phyloP scores from a whole-genome alignment of 2,888 invertebrate species.

The Iselma pallidipennis region DNA sequence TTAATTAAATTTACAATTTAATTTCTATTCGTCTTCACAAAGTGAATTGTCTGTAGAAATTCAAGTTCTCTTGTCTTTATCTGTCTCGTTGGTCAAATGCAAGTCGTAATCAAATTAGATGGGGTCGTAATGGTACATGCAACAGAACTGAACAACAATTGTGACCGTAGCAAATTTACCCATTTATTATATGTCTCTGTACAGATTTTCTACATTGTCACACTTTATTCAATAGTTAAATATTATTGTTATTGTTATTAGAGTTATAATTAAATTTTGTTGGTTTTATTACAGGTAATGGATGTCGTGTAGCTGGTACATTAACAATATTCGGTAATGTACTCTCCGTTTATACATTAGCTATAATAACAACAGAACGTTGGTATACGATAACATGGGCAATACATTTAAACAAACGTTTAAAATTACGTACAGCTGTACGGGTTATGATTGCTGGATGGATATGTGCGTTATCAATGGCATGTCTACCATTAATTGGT shows the following conservation, averaged over 20 bases:
- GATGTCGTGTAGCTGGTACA: conserved; percentile 68
- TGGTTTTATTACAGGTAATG: conserved; percentile 55
- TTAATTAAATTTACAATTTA: background rate
- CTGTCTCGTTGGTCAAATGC: background rate
- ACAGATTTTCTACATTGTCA: too few relatives aligned
- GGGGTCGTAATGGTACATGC: too few relatives aligned
- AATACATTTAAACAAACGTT: conserved; percentile 64
- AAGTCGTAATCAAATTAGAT: background rate
- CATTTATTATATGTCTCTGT: too few relatives aligned
- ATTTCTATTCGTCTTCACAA: background rate
- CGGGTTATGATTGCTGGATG: conserved; percentile 65
- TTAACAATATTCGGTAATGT: conserved; percentile 67
- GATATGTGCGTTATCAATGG: conserved; percentile 62
- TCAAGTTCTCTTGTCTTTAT: background rate
- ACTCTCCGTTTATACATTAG: conserved; percentile 68
- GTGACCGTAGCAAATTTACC: too few relatives aligned
- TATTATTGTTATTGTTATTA: conserved; percentile 8
- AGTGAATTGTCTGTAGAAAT: background rate
- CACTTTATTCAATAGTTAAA: too few relatives aligned
- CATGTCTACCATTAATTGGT: conserved; percentile 64
- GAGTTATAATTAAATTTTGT: too few relatives aligned
- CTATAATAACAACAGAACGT: conserved; percentile 67
- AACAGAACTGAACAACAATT: too few relatives aligned
- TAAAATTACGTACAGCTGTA: conserved; percentile 62
- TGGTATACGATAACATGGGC: conserved; percentile 65